Evolutionary conservation across 2,888 invertebrate genomes (phyloP).

Genomic region (Phalangium opilio): DNA sequence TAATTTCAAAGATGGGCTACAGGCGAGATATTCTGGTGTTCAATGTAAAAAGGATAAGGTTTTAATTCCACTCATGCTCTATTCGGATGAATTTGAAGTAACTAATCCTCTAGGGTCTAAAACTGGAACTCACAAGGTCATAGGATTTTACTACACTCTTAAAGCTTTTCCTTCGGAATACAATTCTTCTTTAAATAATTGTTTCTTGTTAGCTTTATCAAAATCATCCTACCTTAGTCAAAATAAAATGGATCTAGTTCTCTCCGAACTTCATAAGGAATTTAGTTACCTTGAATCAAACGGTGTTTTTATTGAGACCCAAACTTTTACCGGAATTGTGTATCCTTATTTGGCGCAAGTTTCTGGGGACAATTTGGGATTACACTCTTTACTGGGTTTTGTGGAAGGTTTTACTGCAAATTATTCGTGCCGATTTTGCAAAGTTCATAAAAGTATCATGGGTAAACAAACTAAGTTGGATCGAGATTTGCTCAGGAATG

Average conservation of each 20-base stretch:
- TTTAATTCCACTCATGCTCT: not conserved
- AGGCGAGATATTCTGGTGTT: not conserved
- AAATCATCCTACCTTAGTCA: not conserved
- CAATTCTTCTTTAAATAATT: slow-evolving; percentile 2
- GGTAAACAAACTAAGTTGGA: no score
- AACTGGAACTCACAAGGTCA: slow-evolving; percentile 1
- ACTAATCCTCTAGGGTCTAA: slow-evolving; percentile 4
- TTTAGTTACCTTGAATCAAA: not conserved
- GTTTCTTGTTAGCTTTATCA: not conserved
- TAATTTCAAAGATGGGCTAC: not conserved
- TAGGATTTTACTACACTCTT: slow-evolving; percentile 5
- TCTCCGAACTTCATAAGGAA: not conserved
- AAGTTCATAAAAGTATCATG: not conserved
- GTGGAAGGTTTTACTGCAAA: not conserved
- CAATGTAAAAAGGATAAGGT: no score
- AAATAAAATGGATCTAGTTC: not conserved
- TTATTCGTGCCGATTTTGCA: not conserved
- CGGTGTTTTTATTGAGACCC: not conserved
- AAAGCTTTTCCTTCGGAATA: slow-evolving; percentile 1
- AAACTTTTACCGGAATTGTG: not conserved
- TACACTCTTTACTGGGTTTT: not conserved
- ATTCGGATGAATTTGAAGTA: slow-evolving; percentile 6
- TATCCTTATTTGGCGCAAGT: not conserved
- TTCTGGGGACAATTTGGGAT: not conserved
- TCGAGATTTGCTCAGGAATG: no score